Evolutionary conservation across 1,140 invertebrate genomes (phyloP).

Genomic region (Samia ricini): DNA sequence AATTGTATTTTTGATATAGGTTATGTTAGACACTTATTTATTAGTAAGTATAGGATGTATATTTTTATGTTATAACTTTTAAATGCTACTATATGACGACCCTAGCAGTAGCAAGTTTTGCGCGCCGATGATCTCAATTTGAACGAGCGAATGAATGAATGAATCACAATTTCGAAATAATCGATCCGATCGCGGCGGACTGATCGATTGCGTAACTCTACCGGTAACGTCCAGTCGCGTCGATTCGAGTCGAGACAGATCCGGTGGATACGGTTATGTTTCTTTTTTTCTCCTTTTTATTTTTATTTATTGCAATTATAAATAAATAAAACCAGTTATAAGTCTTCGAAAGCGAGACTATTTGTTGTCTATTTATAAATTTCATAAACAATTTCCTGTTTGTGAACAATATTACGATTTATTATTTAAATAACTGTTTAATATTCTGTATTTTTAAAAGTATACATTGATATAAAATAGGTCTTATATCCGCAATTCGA

Average conservation of each 20-base stretch:
- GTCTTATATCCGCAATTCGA: too few species aligned
- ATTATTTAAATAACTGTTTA: too few species aligned
- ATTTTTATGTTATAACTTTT: too few species aligned
- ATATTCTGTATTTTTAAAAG: too few species aligned
- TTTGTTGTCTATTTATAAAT: background rate
- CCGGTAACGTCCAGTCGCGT: background rate
- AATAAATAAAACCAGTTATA: background rate
- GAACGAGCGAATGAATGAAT: slow-evolving; percentile 18
- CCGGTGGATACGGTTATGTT: background rate
- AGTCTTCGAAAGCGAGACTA: background rate
- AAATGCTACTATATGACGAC: slow-evolving; percentile 2
- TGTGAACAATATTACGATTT: too few species aligned
- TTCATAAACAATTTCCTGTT: background rate
- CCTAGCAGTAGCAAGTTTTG: slow-evolving; percentile 14
- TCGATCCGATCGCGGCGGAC: slow-evolving; percentile 9
- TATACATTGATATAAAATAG: too few species aligned
- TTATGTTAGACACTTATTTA: too few species aligned
- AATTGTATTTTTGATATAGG: too few species aligned
- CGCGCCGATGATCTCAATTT: slow-evolving; percentile 12
- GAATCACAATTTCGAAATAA: slow-evolving; percentile 19
- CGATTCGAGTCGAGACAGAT: background rate
- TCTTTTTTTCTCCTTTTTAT: background rate
- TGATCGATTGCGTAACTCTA: background rate
- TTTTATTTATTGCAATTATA: background rate
- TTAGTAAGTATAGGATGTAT: too few species aligned